Evolutionary conservation across 1,140 invertebrate species (phyloP), one percentile per base, ranked within the genome.

Genomic region (Eueides isabella): DNA sequence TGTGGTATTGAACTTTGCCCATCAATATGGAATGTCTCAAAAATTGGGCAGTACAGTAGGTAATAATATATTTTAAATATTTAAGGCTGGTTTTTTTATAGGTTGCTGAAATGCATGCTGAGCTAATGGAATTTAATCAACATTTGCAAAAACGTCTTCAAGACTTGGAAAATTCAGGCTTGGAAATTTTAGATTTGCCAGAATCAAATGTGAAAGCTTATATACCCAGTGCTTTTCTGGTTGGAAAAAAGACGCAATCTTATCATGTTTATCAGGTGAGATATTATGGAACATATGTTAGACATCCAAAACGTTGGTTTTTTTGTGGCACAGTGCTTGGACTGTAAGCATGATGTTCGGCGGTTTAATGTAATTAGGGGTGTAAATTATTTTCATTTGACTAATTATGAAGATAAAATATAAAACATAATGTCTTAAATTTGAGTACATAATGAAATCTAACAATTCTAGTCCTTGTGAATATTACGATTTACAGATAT

Each of bases 81-180:
- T 9, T 19, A 26, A 55, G 23, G 4, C 19, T 55, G 23, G 2
- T 55, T 55, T 55, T 26, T 23, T 55, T 63, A 28, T 81, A 97
- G 96, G 97, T 99, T 1, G 98, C 98, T 14, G 97, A 99, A 94
- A 99, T 99, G 98, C 98, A 98, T 88, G 98, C 97, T 1, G 98
- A 99, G 90, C 90, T 99, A 23, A 98, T 99, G 96, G 98, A 99
- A 92, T 98, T 98, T 82, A 99, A 98, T 94, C 96, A 95, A 23
- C 86, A 94, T 82, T 81, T 95, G 72, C 94, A 95, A 81, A 86
- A 91, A 67, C 84, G 89, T 5, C 79, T 94, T 19, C 89, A 90
- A 79, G 88, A 93, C 35, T 95, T 96, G 78, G 97, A 98, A 81
- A 90, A 91, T 67, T 80, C 85, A 0, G 83, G 81, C 1, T 48